Evolutionary conservation across 2,797 vertebrate species (phyloP).

Genomic region (Alcedo quadribrachys): DNA sequence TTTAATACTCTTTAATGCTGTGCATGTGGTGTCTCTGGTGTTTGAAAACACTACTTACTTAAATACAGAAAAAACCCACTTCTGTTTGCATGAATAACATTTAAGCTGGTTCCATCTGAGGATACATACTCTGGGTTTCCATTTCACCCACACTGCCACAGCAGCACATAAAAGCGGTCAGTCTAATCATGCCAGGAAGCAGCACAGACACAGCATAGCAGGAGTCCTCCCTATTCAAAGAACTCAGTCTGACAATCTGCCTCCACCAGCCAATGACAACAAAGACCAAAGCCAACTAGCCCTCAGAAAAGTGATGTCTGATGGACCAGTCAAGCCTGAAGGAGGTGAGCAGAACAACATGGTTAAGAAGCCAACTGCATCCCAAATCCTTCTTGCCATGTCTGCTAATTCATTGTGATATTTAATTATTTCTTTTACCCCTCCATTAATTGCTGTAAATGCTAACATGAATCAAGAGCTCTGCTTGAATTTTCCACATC

Average conservation of each 20-base stretch:
- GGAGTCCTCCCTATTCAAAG: constrained; percentile 95
- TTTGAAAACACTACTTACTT: constrained; percentile 81
- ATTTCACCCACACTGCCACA: constrained; percentile 91
- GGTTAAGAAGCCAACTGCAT: constrained; percentile 68
- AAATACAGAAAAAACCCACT: constrained; percentile 74
- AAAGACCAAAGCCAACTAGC: constrained; percentile 93
- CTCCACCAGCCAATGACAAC: constrained; percentile 94
- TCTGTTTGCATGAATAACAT: constrained; percentile 95
- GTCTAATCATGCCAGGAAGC: constrained; percentile 90
- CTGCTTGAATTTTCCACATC: constrained; percentile 69
- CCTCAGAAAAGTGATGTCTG: constrained; percentile 95
- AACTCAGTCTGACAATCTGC: constrained; percentile 95
- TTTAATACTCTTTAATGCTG: constrained; percentile 81
- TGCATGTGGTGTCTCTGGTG: constrained; percentile 86
- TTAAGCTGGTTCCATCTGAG: constrained; percentile 94
- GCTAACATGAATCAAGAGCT: constrained; percentile 41
- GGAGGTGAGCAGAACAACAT: constrained; percentile 87
- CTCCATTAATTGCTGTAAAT: constrained; percentile 70
- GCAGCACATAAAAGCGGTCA: constrained; percentile 92
- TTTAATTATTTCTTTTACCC: constrained; percentile 57
- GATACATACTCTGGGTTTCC: constrained; percentile 95
- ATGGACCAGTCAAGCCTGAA: constrained; percentile 91
- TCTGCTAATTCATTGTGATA: constrained; percentile 19
- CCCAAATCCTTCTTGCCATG: constrained; percentile 64
- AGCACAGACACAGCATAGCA: constrained; percentile 98